Conservation (phyloP, 1,140 invertebrate species). For the Cherax destructor region DNA sequence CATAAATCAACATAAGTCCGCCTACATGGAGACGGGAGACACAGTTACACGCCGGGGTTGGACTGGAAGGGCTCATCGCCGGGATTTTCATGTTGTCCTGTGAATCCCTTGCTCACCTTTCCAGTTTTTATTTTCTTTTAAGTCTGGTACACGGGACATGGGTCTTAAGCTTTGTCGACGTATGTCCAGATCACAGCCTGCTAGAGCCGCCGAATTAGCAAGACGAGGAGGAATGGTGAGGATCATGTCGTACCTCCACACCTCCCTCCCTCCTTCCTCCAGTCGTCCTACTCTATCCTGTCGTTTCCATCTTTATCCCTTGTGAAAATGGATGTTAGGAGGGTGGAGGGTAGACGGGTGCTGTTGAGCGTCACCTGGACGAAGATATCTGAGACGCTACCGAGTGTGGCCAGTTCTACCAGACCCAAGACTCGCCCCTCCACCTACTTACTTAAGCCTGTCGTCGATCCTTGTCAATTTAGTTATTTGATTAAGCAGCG, state of each 20-base stretch:
- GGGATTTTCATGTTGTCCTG: background rate
- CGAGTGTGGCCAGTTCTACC: background rate
- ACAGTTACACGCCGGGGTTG: background rate
- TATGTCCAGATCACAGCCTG: background rate
- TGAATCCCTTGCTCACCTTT: background rate
- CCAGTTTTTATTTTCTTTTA: too few species aligned
- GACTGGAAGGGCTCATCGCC: background rate
- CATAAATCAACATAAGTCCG: constrained; percentile 18
- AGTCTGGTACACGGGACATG: too few species aligned
- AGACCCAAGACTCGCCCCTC: constrained; percentile 1
- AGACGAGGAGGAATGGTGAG: too few species aligned
- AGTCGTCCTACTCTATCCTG: too few species aligned
- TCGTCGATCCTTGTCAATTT: constrained; percentile 56
- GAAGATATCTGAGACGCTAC: background rate
- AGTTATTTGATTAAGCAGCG: constrained; percentile 60
- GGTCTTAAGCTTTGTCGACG: too few species aligned
- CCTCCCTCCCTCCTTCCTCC: too few species aligned
- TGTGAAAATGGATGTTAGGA: background rate
- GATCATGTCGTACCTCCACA: too few species aligned
- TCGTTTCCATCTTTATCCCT: too few species aligned
- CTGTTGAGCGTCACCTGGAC: background rate
- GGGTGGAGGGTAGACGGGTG: too few species aligned
- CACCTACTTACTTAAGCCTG: constrained; percentile 45
- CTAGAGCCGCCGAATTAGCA: background rate
- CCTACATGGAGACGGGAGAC: background rate